Evolutionary conservation across 2,113 vertebrate species (phyloP).

Genomic region (Felis catus): DNA sequence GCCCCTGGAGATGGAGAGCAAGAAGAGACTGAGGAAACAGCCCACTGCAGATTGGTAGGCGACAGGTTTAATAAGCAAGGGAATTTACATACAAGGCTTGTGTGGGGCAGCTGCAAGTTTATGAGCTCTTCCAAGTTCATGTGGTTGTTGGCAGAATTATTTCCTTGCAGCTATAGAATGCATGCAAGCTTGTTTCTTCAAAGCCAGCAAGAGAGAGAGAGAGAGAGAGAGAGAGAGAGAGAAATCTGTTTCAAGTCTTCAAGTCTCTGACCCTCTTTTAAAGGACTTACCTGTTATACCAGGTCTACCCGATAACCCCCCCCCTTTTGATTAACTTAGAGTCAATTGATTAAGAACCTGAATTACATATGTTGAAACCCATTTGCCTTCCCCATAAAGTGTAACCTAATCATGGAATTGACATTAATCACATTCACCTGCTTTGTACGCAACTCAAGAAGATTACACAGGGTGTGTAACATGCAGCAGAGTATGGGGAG

Average conservation of each 20-base stretch:
- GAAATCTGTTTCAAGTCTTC: not conserved
- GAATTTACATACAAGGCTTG: not conserved
- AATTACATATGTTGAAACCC: not conserved
- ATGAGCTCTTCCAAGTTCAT: not conserved
- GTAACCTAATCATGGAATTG: not conserved
- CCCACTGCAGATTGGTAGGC: not conserved
- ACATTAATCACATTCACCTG: not conserved
- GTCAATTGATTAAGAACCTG: not conserved
- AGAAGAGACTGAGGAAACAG: not conserved
- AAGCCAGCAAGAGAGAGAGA: not conserved
- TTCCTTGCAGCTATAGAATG: not conserved
- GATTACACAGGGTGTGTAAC: not conserved
- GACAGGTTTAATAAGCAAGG: not conserved
- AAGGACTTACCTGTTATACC: not conserved
- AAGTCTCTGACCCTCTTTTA: not conserved
- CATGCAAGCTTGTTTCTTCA: not conserved
- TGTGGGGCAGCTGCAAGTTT: not conserved
- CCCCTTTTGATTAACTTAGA: not conserved
- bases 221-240: not conserved
- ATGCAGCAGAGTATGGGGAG: fast-evolving
- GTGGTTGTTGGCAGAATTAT: not conserved
- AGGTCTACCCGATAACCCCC: not conserved
- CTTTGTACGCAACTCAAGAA: not conserved
- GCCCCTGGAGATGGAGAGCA: not conserved
- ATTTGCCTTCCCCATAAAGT: not conserved